Base-by-base conservation (phyloP, 1,140 invertebrate genomes). In the Bombus confusus region DNA sequence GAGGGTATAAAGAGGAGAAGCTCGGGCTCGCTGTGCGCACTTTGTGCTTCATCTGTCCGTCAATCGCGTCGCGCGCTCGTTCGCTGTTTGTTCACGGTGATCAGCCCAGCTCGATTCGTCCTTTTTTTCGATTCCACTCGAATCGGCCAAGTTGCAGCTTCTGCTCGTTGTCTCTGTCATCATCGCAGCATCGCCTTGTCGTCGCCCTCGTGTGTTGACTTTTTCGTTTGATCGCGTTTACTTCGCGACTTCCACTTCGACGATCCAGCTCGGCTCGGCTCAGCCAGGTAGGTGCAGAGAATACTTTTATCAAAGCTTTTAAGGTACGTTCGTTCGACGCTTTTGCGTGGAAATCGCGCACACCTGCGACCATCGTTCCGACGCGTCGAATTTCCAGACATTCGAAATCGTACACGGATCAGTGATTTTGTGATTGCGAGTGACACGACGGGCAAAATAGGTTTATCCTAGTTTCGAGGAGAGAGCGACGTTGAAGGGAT, bases 21-120 rank as follows among this genome's bases (percentile, higher is more conserved):
- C 92, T 86, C 87, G 90, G 87, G 91, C 91, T 88, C 89, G 84
- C 90, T 89, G 90, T 92, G 92, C 91, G 91, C 92, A 93, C 89
- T 93, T 93, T 93, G 92, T 93, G 92, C 90, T 93, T 90, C 83
- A 88, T 89, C 94, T 95, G 81, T 95, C 95, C 31, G 90, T 95
- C 83, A 90, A 82, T 86, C 90, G 83, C 79, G 83, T 86, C 85
- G 90, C 52, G 75, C 39, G 31, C 31, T 59, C 52, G 52, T 39
- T 39, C 28, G n/a, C 22, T 37, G 77, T 79, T 47, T 34, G 47
- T 59, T n/a, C 28, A 69, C 64, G 57, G 75, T 77, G 47, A 80
- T 71, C 68, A 71, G 59, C 28, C 77, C 41, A n/a, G 34, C 25
- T n/a, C 43, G 31, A 52, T 43, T 77, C 62, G 3, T 59, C 59